Conservation (phyloP, 2,113 vertebrate genomes). For the Scolopax mira region DNA sequence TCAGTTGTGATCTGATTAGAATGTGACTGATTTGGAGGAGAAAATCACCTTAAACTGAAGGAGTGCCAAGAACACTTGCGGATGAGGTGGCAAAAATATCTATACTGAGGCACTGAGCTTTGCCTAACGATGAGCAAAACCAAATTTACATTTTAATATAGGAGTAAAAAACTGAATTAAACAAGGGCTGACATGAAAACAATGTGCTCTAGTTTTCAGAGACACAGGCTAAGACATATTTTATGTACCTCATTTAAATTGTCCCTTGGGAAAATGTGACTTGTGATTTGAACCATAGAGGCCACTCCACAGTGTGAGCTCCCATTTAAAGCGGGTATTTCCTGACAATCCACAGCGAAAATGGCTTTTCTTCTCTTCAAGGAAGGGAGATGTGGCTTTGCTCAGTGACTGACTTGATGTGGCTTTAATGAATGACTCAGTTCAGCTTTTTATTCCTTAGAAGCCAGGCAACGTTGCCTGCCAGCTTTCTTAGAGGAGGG, state of each 20-base stretch:
- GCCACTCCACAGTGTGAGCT: neutral
- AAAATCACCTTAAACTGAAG: conserved; percentile 38
- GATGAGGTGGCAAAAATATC: conserved; percentile 5
- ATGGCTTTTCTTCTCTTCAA: neutral
- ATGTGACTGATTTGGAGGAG: conserved; percentile 19
- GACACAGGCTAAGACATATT: neutral
- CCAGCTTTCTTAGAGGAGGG: neutral
- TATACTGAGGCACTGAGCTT: neutral
- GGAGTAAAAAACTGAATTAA: neutral
- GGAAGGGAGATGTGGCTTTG: neutral
- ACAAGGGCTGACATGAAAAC: neutral
- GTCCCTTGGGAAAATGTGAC: neutral
- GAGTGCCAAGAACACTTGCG: neutral
- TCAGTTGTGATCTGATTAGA: conserved; percentile 62
- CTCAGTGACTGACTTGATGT: neutral
- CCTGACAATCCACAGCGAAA: neutral
- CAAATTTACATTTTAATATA: neutral
- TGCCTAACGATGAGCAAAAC: neutral
- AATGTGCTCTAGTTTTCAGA: neutral
- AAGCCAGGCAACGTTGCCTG: neutral
- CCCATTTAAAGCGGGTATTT: neutral
- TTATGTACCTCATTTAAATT: neutral
- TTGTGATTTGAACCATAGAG: neutral
- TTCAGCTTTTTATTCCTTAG: neutral
- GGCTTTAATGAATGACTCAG: neutral